Evolutionary conservation across 2,113 vertebrate species (phyloP), one percentile per base, ranked within the genome.

Genomic region (Thunnus thynnus): DNA sequence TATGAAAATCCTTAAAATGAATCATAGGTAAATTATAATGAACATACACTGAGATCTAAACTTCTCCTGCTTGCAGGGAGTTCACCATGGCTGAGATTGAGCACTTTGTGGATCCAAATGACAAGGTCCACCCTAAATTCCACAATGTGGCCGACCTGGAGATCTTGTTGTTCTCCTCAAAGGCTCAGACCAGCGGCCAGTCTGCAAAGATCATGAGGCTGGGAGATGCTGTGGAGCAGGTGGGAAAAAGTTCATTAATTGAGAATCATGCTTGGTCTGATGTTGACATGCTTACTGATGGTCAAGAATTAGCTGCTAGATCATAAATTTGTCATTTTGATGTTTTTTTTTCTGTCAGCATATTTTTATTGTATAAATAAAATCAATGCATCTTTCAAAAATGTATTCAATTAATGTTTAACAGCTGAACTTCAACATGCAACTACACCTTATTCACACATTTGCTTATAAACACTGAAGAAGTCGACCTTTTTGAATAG

Each of bases 31-130:
- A 8, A 10, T 36, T 13, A 2, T 7, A 25, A 50, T n/a, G 41
- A 55, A 13, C 5, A 1, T 1, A 44, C 13, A 13, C 18, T 10
- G 11, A 50, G 13, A 65, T 7, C 10, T n/a, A 11, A 18, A 6
- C 5, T 6, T 16, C 32, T 54, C 25, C 55, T 20, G 4, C 7
- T 12, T 62, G 12, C 88, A 99, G 98, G 82, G 98, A 99, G 94
- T 99, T 99, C 94, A 99, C 98, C 62, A 99, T 99, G 98, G 98
- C 98, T 68, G 98, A 99, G 95, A 99, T 99, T 0, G 98, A 99
- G 94, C 97, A 99, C 95, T 99, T 99, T 95, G 98, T 99, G 82
- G 98, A 99, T 83, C 98, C 98, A 44, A 96, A 78, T 58, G 98
- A 99, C 77, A 99, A 99, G 58, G 90, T 96, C 58, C 98, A 99